Evolutionary conservation across 2,888 invertebrate species (phyloP).

Genomic region (Tiliacea aurago): DNA sequence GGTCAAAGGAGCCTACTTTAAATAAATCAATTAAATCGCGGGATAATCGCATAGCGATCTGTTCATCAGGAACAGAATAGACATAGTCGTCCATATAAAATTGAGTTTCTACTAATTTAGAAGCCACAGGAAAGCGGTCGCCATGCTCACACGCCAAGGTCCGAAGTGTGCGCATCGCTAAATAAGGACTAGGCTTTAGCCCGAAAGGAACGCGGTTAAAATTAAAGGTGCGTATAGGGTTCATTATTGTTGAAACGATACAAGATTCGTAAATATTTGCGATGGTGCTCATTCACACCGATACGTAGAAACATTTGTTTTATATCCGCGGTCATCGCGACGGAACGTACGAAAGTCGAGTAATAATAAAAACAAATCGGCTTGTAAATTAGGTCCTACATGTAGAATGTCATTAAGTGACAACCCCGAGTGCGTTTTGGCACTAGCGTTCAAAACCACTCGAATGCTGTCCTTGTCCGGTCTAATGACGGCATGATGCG

Average conservation of each 20-base stretch:
- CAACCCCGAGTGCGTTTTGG: background rate
- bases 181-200: background rate
- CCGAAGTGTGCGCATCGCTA: background rate
- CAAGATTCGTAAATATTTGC: constrained; percentile 3
- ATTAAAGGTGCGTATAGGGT: background rate
- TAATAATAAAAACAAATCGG: background rate
- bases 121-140: background rate
- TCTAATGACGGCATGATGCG: background rate
- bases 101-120: background rate
- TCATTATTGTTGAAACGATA: background rate
- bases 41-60: background rate
- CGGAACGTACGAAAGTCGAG: background rate
- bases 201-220: background rate
- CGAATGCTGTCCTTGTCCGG: background rate
- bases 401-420: background rate
- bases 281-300: background rate
- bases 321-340: background rate
- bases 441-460: background rate
- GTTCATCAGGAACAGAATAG: background rate
- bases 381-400: background rate
- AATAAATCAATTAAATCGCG: background rate
- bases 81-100: constrained; percentile 1
- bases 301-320: background rate
- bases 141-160: background rate
- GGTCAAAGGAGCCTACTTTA: background rate